Evolutionary conservation across 2,888 invertebrate genomes (phyloP), one percentile per base, ranked within the genome.

Genomic region (Chloroclystis v-ata): DNA sequence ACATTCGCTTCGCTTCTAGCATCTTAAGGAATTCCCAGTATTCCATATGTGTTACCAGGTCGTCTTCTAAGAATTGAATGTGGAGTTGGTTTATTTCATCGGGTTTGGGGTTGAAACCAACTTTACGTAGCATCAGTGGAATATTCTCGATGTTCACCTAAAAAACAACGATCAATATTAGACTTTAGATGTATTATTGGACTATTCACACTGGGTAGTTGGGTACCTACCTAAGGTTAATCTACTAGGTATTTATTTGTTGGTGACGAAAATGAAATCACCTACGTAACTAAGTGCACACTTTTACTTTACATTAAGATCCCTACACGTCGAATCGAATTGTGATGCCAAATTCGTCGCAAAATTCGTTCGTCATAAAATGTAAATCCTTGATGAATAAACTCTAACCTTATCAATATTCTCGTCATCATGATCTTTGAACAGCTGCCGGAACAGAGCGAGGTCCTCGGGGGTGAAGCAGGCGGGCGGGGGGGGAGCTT

Each of bases 81-180:
- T 67, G 83, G 0, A 87, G 59, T 46, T 78, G 57, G 2, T 67
- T 52, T 26, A 86, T 52, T 66, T 87, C 79, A 1, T 65, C 72
- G 0, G 71, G 63, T 62, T 83, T 86, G 1, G 87, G 87, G 52
- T 87, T 87, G 45, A 86, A 82, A 1, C 87, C 87, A 1, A 85
- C 53, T 53, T 78, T 75, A 49, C 86, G 66, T 12, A 87, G 61
- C 85, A 87, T 85, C 0, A 72, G 37, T 0, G 83, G 76, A 16
- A 87, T 79, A 1, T 51, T 47, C 8, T 58, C 62, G 35, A 83
- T 41, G 6, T 75, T 69, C 0, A 86, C 72, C 86, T 85, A 59
- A 16, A 33, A 30, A 30, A 30, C 9, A 10, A 33, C 16, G n/a
- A 20, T 20, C 26, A 8, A 26, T 2, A 8, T 8, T 8, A 6